Evolutionary conservation across 2,888 invertebrate species (phyloP), one percentile per base, ranked within the genome.

Genomic region (Acanthosepion lycidas): DNA sequence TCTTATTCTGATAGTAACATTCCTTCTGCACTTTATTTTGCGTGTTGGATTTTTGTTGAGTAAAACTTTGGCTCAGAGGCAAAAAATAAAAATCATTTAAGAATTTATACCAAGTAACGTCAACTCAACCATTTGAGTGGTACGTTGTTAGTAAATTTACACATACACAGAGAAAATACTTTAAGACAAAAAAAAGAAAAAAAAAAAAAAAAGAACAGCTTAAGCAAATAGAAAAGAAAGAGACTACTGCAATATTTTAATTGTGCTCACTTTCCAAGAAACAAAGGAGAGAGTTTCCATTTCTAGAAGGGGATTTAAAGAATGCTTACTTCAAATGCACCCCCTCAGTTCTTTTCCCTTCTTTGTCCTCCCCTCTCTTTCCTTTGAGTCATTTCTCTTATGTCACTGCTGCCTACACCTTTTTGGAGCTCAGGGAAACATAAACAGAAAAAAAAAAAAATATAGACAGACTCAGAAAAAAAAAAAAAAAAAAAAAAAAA

Each of bases 21-120:
- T 78, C 15, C 15, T 23, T 78, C 33, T 78, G 33, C 78, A 78
- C n/a, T 33, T 78, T 33, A n/a, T 33, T 78, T 78, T 15, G n/a
- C 78, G 33, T 15, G 12, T 78, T 78, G n/a, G 15, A 78, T 78
- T 1, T 78, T 78, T 5, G n/a, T n/a, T 78, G 12, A 78, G 78
- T 78, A 78, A 78, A 78, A 78, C n/a, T 78, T 78, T 78, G 78
- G 78, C n/a, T 78, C n/a, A 78, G 78, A 78, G n/a, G n/a, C 78
- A 78, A 78, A 78, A 78, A 78, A n/a, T n/a, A 78, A 78, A 78
- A 15, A 78, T 78, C 9, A 0, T 78, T 78, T 33, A 2, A 78
- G 33, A 78, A 78, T 12, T 78, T 15, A n/a, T n/a, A 78, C n/a
- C n/a, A 78, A 78, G n/a, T 78, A n/a, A 78, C n/a, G 33, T 78